A percentile compares a stretch with the other conserved stretches of the same genome.
Conservation (phyloP, 2,888 invertebrate species). For the Drosophila nigricruria region DNA sequence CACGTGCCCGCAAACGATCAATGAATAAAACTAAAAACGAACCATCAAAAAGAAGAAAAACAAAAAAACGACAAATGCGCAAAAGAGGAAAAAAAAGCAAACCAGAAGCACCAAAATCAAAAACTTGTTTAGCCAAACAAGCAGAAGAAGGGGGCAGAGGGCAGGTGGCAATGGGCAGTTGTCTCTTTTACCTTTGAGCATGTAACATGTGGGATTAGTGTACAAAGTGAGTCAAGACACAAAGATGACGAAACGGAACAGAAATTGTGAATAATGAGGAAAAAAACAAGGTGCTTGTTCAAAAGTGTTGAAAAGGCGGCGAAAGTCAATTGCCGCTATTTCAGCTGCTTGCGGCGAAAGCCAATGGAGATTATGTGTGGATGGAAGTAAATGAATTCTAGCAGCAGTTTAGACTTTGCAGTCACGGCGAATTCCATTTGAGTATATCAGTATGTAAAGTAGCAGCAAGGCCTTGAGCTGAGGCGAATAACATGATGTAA, state of each 20-base stretch:
- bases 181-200: conserved; percentile 31
- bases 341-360: conserved; percentile 2
- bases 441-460: background rate
- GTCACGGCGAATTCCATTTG: background rate
- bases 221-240: conserved; percentile 42
- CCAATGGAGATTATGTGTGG: background rate
- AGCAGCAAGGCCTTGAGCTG: background rate
- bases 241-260: conserved; percentile 39
- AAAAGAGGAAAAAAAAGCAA: conserved; percentile 19
- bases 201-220: conserved; percentile 45
- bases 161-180: background rate
- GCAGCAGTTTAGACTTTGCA: background rate
- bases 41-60: conserved; percentile 2
- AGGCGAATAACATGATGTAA: background rate
- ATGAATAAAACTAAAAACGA: conserved; percentile 47
- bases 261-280: conserved; percentile 14
- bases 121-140: conserved; percentile 24
- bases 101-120: conserved; percentile 27
- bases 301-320: conserved; percentile 20
- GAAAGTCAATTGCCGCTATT: conserved; percentile 29
- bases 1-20: conserved; percentile 37
- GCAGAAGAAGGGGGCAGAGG: background rate
- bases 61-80: background rate
- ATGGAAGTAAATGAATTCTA: background rate
- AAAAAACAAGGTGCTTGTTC: conserved; percentile 25